Evolutionary conservation across 2,113 vertebrate genomes (phyloP).

Genomic region (Malurus cyaneus): DNA sequence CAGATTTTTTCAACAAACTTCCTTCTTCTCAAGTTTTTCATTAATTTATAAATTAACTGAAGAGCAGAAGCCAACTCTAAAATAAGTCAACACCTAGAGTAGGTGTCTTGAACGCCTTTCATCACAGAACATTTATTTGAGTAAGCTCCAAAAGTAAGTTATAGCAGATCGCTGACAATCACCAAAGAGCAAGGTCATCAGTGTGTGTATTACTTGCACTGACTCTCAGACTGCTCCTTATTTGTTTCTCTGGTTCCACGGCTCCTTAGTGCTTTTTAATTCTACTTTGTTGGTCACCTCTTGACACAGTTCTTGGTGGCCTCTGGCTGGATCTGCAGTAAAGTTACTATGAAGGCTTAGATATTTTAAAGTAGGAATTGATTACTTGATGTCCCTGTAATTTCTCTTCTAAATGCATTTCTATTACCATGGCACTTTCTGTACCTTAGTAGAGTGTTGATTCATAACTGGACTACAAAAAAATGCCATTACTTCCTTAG

Average conservation of each 20-base stretch:
- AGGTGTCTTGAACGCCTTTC: background rate
- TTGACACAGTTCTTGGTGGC: background rate
- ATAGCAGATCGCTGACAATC: background rate
- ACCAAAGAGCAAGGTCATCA: background rate
- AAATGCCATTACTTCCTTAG: background rate
- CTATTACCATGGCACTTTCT: background rate
- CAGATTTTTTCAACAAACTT: background rate
- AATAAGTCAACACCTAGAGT: background rate
- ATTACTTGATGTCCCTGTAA: background rate
- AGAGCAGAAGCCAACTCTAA: background rate
- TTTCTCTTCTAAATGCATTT: background rate
- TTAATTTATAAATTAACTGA: background rate
- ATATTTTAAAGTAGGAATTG: background rate
- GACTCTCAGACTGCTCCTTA: background rate
- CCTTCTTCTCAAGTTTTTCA: background rate
- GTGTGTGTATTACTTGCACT: background rate
- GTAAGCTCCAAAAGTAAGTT: background rate
- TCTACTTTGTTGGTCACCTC: background rate
- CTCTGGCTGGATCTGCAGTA: background rate
- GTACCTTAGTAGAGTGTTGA: background rate
- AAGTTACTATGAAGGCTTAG: background rate
- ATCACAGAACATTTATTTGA: background rate
- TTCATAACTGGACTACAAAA: background rate
- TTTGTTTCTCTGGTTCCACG: background rate
- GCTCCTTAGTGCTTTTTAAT: background rate